Conservation (phyloP, 2,797 vertebrate species). For the Tragelaphus oryx region DNA sequence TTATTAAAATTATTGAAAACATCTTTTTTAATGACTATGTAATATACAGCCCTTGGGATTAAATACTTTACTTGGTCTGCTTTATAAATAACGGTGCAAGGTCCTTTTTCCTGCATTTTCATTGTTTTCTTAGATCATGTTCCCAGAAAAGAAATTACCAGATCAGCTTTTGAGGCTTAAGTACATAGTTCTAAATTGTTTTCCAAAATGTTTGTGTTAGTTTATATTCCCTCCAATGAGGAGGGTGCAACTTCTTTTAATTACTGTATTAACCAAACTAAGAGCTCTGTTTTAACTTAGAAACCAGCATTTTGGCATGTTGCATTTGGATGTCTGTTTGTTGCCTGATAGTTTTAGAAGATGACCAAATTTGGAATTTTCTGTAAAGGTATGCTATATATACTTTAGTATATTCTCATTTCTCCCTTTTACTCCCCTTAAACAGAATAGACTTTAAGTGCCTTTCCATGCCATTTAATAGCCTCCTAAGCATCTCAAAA, state of each 20-base stretch:
- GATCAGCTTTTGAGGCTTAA: neutral
- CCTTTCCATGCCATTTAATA: constrained; percentile 29
- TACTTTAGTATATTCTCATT: neutral
- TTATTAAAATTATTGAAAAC: constrained; percentile 28
- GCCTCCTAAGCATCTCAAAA: neutral
- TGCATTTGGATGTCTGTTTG: constrained; percentile 18
- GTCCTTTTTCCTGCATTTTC: neutral
- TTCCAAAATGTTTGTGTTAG: constrained; percentile 1
- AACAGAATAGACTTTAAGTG: neutral
- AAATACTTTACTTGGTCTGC: neutral
- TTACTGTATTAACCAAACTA: neutral
- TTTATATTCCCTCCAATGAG: neutral
- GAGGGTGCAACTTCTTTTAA: neutral
- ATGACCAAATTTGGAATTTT: constrained; percentile 26
- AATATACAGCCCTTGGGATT: neutral
- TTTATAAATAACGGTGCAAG: neutral
- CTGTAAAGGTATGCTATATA: neutral
- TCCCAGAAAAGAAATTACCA: constrained; percentile 10
- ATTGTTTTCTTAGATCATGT: constrained; percentile 27
- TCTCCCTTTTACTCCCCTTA: neutral
- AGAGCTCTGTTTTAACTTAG: constrained; percentile 44
- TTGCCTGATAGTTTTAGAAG: constrained; percentile 40
- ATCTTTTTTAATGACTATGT: neutral
- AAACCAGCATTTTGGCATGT: neutral
- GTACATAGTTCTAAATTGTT: constrained; percentile 4